phyloP scores from a whole-genome alignment of 2,113 vertebrate genomes.

The mouse (Mus musculus) region DNA sequence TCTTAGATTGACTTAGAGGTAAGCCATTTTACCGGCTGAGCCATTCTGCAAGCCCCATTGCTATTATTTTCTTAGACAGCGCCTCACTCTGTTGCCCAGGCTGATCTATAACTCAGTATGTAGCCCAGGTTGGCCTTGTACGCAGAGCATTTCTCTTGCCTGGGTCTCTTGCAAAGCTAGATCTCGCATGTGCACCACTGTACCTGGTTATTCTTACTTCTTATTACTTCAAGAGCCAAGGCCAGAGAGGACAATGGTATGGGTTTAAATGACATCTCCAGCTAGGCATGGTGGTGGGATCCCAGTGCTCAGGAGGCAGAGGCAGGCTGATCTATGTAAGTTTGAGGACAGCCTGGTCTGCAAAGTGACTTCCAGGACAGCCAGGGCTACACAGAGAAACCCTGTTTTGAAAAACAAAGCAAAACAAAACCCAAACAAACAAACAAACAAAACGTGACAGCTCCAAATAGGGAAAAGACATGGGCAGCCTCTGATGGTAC shows the following conservation, averaged over 20 bases:
- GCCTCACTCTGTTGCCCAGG: neutral
- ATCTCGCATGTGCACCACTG: neutral
- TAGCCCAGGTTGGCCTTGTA: neutral
- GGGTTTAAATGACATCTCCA: neutral
- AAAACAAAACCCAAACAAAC: neutral
- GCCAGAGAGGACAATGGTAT: rapidly evolving
- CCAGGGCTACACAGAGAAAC: neutral
- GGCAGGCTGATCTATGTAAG: neutral
- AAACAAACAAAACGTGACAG: neutral
- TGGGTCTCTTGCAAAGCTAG: neutral
- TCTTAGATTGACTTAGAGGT: neutral
- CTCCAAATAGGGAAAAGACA: rapidly evolving
- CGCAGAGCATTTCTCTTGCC: neutral
- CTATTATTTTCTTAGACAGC: neutral
- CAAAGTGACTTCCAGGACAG: neutral
- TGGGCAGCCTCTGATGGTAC: no score
- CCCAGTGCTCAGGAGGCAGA: neutral
- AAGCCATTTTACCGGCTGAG: no score
- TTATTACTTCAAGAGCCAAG: neutral
- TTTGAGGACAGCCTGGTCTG: neutral
- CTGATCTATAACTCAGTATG: neutral
- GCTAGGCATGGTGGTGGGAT: neutral
- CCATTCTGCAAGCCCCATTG: no score
- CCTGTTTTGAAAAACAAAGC: neutral
- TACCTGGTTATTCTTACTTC: neutral